Evolutionary conservation across 92 coral and sea anemone species (phyloP), one percentile per base, ranked within the genome.

Genomic region (Desmophyllum pertusum): DNA sequence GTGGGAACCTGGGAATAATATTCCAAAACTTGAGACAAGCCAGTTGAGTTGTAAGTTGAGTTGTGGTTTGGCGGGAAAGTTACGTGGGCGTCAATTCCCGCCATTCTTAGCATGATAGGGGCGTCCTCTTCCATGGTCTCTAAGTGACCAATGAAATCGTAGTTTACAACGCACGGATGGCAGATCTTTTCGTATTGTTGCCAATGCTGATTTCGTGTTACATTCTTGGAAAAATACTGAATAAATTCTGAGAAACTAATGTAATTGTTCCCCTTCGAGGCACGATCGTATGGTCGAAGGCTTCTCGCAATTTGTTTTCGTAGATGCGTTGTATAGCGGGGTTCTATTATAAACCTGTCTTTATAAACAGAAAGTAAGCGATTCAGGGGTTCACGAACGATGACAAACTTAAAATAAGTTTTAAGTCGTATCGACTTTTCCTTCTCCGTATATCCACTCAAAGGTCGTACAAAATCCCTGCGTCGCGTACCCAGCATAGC

Each of bases 1-100:
- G n/a, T n/a, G n/a, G n/a, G n/a, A n/a, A n/a, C n/a, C n/a, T n/a
- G n/a, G n/a, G n/a, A n/a, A n/a, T n/a, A n/a, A n/a, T n/a, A n/a
- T n/a, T n/a, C n/a, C n/a, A n/a, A n/a, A n/a, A n/a, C n/a, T n/a
- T n/a, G n/a, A n/a, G n/a, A n/a, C n/a, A n/a, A n/a, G n/a, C n/a
- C n/a, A n/a, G n/a, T n/a, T n/a, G n/a, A n/a, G n/a, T n/a, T n/a
- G n/a, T n/a, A n/a, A n/a, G 59, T 30, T 15, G 78, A 73, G 10
- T 31, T 36, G 15, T 73, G 59, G 43, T n/a, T 39, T n/a, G 41
- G 62, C 78, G 62, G 62, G 40, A 73, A 73, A 73, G 42, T 27
- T 11, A 46, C 43, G 38, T 38, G 78, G 62, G 42, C 61, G 19
- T 73, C 38, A 48, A 73, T 73, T 45, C 78, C 62, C 78, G 78